Evolutionary conservation across 2,797 vertebrate species (phyloP), one percentile per base, ranked within the genome.

Genomic region (Xiphorhynchus erythropygius): DNA sequence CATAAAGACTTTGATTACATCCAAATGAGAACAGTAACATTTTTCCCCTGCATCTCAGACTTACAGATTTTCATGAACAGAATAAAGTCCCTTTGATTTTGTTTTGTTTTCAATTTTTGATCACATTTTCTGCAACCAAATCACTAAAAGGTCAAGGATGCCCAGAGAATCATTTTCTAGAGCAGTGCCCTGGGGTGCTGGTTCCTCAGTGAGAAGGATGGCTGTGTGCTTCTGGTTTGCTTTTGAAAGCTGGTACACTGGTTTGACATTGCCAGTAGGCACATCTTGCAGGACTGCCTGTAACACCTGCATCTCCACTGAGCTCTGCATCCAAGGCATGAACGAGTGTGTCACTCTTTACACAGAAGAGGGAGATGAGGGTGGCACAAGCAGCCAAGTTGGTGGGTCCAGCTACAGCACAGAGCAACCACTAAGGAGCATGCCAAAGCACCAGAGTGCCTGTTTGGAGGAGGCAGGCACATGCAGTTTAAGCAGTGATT

Each of bases 391-490:
- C 65, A 83, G 57, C 25, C 59, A 41, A 57, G 47, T n/a, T 41
- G 56, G 28, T 32, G 52, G 22, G 32, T 88, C 76, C 80, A 77
- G 64, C 30, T 79, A 75, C 67, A 83, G 78, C 90, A 60, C 6
- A 3, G 49, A 69, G 41, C 13, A 73, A 7, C 30, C 5, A 0
- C 30, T 35, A 25, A 82, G 62, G 49, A 86, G 16, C 30, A 39
- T 0, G 0, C 21, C 55, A 32, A 64, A 62, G 69, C 18, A 23
- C 18, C 35, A 7, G 1, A 44, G 10, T 5, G 11, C 2, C 1
- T 30, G n/a, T n/a, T 75, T 44, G 78, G 47, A 87, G 25, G 14
- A 77, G 52, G 33, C 8, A 82, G 59, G 56, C 47, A 84, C 33
- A 30, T 35, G 19, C 28, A n/a, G 50, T 9, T 93, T 47, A 86